A percentile compares a stretch with the other conserved stretches of the same genome.
phyloP scores from a whole-genome alignment of 2,797 vertebrate species.

The Malurus splendens region DNA sequence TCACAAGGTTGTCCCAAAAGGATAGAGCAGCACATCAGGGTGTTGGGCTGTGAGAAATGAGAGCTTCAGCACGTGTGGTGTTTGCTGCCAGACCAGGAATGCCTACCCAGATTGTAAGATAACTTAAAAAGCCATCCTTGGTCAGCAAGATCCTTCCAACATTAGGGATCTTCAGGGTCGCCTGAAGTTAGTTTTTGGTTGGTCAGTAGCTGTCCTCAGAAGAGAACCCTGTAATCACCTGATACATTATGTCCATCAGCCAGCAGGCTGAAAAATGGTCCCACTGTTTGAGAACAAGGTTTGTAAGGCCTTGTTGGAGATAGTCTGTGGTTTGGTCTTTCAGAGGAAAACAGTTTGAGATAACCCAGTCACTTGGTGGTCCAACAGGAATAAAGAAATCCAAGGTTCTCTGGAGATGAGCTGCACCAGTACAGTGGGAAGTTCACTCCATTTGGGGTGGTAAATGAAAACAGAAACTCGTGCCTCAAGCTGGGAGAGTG shows the following conservation, averaged over 20 bases:
- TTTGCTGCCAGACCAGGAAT: not conserved
- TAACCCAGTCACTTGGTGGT: not conserved
- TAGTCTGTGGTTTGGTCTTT: not conserved
- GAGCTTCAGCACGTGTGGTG: not conserved
- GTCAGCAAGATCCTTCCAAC: not conserved
- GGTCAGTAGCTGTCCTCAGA: not conserved
- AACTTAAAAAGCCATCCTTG: not conserved
- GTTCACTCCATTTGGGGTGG: not conserved
- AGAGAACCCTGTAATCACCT: not conserved
- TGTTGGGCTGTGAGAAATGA: fast-evolving
- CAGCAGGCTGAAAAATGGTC: not conserved
- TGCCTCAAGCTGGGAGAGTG: not conserved
- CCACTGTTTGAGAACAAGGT: not conserved
- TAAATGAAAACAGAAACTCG: not conserved
- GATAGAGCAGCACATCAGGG: not conserved
- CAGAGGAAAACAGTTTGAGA: not conserved
- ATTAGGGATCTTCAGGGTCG: not conserved
- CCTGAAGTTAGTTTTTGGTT: not conserved
- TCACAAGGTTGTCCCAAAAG: not conserved
- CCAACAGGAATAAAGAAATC: not conserved
- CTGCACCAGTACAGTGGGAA: not conserved
- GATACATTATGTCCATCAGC: fast-evolving
- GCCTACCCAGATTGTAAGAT: not conserved
- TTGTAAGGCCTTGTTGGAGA: not conserved
- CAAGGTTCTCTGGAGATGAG: not conserved